phyloP scores from a whole-genome alignment of 2,113 vertebrate genomes.

The Ammospiza caudacuta region DNA sequence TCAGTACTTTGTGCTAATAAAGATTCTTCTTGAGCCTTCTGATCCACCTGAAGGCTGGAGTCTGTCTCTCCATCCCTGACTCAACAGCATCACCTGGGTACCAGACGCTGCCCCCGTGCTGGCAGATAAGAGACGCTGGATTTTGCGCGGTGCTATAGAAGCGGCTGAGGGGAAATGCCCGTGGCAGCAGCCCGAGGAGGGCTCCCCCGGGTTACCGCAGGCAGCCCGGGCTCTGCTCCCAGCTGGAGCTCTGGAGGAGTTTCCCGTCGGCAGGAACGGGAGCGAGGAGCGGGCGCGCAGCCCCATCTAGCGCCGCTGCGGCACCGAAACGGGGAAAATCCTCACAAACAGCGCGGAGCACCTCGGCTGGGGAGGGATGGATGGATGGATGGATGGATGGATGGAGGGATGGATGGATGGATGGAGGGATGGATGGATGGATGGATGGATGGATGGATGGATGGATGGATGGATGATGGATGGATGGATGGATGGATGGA shows the following conservation, averaged over 20 bases:
- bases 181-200: fast-evolving
- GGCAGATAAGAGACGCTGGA: not conserved
- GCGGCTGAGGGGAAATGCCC: fast-evolving
- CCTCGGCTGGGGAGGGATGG: fast-evolving
- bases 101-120: not conserved
- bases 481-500: too few relatives aligned
- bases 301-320: slow-evolving; percentile 17
- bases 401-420: too few relatives aligned
- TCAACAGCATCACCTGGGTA: not conserved
- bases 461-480: too few relatives aligned
- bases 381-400: too few relatives aligned
- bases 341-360: fast-evolving
- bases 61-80: not conserved
- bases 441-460: too few relatives aligned
- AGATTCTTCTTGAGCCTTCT: not conserved
- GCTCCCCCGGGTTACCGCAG: fast-evolving
- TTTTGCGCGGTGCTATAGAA: fast-evolving
- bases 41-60: too few relatives aligned
- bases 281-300: not conserved
- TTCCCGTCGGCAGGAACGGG: fast-evolving
- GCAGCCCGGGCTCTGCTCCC: not conserved
- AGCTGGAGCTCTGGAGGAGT: not conserved
- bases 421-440: too few relatives aligned
- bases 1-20: not conserved
- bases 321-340: fast-evolving